Evolutionary conservation across 2,797 vertebrate species (phyloP).

Genomic region (Uromys caudimaculatus): DNA sequence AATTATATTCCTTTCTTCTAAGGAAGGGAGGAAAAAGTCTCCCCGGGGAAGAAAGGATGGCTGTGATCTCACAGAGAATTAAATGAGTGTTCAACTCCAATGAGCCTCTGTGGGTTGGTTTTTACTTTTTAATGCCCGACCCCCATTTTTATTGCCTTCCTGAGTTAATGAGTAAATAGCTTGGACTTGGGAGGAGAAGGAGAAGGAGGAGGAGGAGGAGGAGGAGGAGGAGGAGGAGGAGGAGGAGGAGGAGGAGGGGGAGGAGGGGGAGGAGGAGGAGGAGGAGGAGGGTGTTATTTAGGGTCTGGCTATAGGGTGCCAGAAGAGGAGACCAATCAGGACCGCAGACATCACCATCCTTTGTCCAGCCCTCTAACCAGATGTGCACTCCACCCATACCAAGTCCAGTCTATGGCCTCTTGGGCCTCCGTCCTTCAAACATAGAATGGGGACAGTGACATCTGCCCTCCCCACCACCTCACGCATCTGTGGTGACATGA

Average conservation of each 20-base stretch:
- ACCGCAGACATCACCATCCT: background rate
- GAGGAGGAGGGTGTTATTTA: no score
- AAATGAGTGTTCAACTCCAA: constrained; percentile 45
- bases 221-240: no score
- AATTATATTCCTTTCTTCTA: constrained; percentile 74
- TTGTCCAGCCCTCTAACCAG: background rate
- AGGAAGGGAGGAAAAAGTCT: constrained; percentile 44
- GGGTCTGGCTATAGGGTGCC: background rate
- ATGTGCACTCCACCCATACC: no score
- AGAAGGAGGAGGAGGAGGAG: no score
- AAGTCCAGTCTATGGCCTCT: constrained; percentile 16
- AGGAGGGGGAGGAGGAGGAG: background rate
- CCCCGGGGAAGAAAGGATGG: constrained; percentile 58
- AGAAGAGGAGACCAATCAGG: background rate
- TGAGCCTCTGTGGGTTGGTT: constrained; percentile 2
- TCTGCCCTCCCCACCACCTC: constrained; percentile 38
- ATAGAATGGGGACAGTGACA: constrained; percentile 73
- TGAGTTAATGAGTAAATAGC: constrained; percentile 54
- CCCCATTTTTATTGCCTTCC: constrained; percentile 7
- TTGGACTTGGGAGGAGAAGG: background rate
- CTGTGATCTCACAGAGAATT: background rate
- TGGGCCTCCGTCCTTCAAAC: constrained; percentile 68
- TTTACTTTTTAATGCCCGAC: background rate
- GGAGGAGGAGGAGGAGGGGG: no score
- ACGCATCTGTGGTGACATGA: constrained; percentile 44